These are phyloP conservation scores for Ypsolopha sequella DNA, from an alignment of 2,888 invertebrate genomes.

Conservation along the genomic window DNA sequence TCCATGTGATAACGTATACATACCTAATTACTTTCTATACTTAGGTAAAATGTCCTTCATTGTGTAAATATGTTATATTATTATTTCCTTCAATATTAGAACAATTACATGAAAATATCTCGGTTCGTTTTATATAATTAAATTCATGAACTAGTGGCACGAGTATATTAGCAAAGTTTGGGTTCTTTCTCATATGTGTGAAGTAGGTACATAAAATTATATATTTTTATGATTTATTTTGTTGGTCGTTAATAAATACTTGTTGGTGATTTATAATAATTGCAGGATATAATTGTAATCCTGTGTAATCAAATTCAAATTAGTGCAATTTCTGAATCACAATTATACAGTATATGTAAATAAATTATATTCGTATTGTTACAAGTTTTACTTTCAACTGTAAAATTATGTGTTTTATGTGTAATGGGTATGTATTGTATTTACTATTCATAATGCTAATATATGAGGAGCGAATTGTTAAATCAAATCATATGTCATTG, in stretches of 20 bases:
- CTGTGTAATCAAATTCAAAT: neutral
- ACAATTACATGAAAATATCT: neutral
- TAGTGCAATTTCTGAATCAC: neutral
- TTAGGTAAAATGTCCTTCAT: neutral
- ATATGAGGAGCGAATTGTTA: neutral
- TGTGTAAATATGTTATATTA: conserved; percentile 1
- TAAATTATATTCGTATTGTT: neutral
- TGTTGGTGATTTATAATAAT: too few species aligned
- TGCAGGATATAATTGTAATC: too few species aligned
- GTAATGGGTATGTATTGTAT: neutral
- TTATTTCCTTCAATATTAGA: neutral
- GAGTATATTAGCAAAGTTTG: neutral
- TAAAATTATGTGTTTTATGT: too few species aligned
- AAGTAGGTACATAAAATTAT: neutral
- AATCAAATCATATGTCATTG: neutral
- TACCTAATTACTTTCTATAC: neutral
- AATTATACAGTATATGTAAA: neutral
- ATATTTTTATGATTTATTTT: neutral
- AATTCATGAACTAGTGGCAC: neutral
- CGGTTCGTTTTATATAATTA: neutral
- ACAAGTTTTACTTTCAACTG: too few species aligned
- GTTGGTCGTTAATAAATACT: too few species aligned
- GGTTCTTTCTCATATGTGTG: neutral
- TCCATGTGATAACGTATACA: conserved; percentile 4
- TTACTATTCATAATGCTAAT: neutral